Percentiles rank a stretch among this genome's conserved stretches.
phyloP scores from a whole-genome alignment of 2,888 invertebrate genomes.

The Hirtodrosophila duncani region DNA sequence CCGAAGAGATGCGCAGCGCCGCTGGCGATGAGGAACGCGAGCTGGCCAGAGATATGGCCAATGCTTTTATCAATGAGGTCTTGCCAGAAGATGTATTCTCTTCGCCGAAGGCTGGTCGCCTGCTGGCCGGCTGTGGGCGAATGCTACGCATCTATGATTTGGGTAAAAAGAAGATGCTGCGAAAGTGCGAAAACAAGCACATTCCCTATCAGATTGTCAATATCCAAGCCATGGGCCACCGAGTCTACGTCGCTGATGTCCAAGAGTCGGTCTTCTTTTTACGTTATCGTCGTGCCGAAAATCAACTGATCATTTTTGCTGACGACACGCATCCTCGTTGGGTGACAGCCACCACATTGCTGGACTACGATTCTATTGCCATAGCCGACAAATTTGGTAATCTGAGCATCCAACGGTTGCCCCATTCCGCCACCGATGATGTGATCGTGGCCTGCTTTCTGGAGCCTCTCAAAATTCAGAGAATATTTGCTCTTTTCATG shows the following conservation, averaged over 20 bases:
- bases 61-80: conserved; percentile 96
- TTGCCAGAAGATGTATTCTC: conserved; percentile 96
- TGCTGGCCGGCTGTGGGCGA: conserved; percentile 94
- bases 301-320: conserved; percentile 98
- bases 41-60: conserved; percentile 97
- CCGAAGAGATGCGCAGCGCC: conserved; percentile 98
- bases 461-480: conserved; percentile 99
- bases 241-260: conserved; percentile 96
- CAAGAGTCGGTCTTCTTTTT: conserved; percentile 98
- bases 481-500: conserved; percentile 93
- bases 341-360: conserved; percentile 93
- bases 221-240: conserved; percentile 95
- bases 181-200: conserved; percentile 98
- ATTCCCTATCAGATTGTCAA: conserved; percentile 96
- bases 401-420: conserved; percentile 92
- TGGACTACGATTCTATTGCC: conserved; percentile 98
- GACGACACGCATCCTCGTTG: conserved; percentile 98
- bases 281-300: conserved; percentile 95
- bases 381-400: conserved; percentile 99
- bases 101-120: conserved; percentile 95
- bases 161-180: conserved; percentile 95
- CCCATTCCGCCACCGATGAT: conserved; percentile 95
- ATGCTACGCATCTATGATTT: conserved; percentile 96
- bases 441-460: conserved; percentile 94
- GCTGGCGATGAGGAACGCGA: conserved; percentile 97